Evolutionary conservation across 2,797 vertebrate genomes (phyloP), one percentile per base, ranked within the genome.

Genomic region (Melanotaenia maccullochi): DNA sequence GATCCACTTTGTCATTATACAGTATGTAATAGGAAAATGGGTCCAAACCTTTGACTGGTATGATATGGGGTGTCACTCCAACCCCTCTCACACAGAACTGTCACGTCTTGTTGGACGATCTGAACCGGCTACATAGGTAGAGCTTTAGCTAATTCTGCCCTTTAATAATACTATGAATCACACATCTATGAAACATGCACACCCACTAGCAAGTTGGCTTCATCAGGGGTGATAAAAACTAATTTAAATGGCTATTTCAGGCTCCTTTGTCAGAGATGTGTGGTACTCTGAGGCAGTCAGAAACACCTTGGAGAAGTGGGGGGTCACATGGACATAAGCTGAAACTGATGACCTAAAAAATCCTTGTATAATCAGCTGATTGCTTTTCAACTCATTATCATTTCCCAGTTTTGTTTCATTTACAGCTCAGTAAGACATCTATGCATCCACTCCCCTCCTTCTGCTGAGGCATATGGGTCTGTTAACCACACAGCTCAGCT

Each of bases 341-440:
- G 54, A 77, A 86, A 86, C 35, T 68, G 89, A 90, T 81, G 76
- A 88, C 81, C 81, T 82, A 64, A 83, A 89, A 89, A 90, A 89
- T 77, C 66, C 72, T 20, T 61, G 59, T 81, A 79, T 85, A 85
- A 89, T 90, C 91, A 90, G 77, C 82, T 74, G 78, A 90, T 80
- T 87, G 84, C 76, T 85, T 87, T 80, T 83, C 71, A 16, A 80
- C 85, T 89, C 84, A 89, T 93, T 93, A 92, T 88, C 81, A 74
- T 89, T 81, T 80, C 69, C 65, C 79, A 75, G 83, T 79, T 88
- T 88, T 87, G 78, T 92, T 93, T 91, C 85, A 93, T 93, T 94
- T 94, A 87, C 92, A 93, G 72, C 90, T 93, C 90, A 90, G 90
- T 85, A 78, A 83, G 92, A 82, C 73, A 54, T 76, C 66, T 58